These are phyloP conservation scores for Pheosia tremula DNA, from an alignment of 2,888 invertebrate genomes.

Conservation along the genomic window DNA sequence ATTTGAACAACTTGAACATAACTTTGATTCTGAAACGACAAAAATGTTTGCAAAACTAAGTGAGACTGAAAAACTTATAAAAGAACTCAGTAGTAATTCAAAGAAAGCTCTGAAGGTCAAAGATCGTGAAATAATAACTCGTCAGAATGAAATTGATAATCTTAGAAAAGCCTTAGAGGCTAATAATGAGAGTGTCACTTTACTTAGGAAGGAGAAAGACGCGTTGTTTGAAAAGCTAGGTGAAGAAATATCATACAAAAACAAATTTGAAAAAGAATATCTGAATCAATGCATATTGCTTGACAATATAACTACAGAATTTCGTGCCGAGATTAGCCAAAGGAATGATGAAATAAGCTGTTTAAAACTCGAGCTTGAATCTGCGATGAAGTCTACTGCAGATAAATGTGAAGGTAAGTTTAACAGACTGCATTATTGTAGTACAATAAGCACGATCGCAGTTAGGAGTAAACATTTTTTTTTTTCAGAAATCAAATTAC, in stretches of 20 bases:
- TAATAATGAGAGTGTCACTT: constrained; percentile 30
- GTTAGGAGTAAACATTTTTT: constrained; percentile 6
- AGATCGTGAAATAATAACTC: constrained; percentile 32
- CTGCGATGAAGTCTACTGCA: constrained; percentile 35
- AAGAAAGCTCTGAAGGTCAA: constrained; percentile 27
- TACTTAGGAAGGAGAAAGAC: constrained; percentile 41
- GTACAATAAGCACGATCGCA: too few species aligned
- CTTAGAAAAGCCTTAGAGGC: constrained; percentile 36
- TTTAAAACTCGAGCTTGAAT: constrained; percentile 34
- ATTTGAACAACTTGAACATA: constrained; percentile 44
- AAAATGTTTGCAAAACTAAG: constrained; percentile 48
- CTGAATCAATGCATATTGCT: constrained; percentile 42
- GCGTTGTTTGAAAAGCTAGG: constrained; percentile 38
- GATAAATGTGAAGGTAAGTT: constrained; percentile 48
- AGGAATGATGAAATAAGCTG: constrained; percentile 33
- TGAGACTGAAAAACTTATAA: constrained; percentile 46
- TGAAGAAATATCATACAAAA: constrained; percentile 41
- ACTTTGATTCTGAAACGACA: constrained; percentile 44
- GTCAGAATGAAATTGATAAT: constrained; percentile 43
- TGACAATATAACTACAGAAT: constrained; percentile 34
- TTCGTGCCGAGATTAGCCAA: constrained; percentile 41
- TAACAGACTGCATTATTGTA: not conserved
- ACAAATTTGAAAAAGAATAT: constrained; percentile 50
- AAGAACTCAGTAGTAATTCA: constrained; percentile 33
- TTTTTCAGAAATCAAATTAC: constrained; percentile 43